phyloP scores from a whole-genome alignment of 2,113 vertebrate species.

The Promerops cafer region DNA sequence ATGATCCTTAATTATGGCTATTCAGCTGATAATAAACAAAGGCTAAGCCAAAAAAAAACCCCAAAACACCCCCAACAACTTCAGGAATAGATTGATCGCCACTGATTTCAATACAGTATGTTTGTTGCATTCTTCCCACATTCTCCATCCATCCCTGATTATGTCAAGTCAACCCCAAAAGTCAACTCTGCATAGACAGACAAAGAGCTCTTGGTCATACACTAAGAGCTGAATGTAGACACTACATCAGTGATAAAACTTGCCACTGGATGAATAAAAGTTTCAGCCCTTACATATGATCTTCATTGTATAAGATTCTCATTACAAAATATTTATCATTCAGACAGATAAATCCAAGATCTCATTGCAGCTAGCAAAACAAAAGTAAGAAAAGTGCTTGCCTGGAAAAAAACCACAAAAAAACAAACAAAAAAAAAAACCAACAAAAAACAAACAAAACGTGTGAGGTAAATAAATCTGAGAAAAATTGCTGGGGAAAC shows the following conservation, averaged over 20 bases:
- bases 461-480: not conserved
- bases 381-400: not conserved
- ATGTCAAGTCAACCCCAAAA: not conserved
- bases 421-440: too few relatives aligned
- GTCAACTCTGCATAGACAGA: not conserved
- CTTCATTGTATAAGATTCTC: not conserved
- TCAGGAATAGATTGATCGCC: not conserved
- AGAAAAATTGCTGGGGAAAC: not conserved
- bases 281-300: not conserved
- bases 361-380: not conserved
- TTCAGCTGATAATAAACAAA: not conserved
- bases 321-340: not conserved
- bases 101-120: not conserved
- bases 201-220: not conserved
- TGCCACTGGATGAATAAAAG: not conserved
- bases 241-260: not conserved
- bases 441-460: not conserved
- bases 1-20: not conserved
- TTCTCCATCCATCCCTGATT: not conserved
- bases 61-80: not conserved
- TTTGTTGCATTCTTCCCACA: not conserved
- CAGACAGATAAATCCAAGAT: not conserved
- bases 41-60: not conserved
- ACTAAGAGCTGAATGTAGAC: not conserved
- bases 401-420: not conserved